Evolutionary conservation across 2,888 invertebrate genomes (phyloP), one percentile per base, ranked within the genome.

Genomic region (Timandra comae): DNA sequence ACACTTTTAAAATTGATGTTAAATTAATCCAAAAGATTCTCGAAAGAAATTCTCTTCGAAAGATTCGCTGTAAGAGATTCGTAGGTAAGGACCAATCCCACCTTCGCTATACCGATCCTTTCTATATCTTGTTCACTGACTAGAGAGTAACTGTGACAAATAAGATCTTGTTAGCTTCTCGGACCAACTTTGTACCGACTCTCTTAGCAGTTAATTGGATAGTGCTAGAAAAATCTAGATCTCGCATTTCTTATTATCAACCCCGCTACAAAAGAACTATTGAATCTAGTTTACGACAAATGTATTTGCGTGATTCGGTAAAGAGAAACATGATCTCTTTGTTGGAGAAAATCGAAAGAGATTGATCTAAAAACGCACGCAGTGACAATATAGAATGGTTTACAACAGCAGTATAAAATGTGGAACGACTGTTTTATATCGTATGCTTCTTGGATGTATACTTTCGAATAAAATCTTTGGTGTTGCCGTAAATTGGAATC

Each of bases 281-380:
- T 22, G 22, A 22, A 22, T 24, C 5, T 24, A 10, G 10, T 24
- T 24, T 24, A 11, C 24, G 9, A 24, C 24, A 24, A 24, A 24
- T 24, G 24, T 10, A 11, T 24, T 10, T 11, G 24, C 11, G 11
- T 24, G 9, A 3, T 24, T 24, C 7, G 11, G 24, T 10, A 24
- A 31, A 36, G 24, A 36, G 24, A 27, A 23, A 9, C 10, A 19
- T 25, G 29, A 36, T 31, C 29, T 29, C 31, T 29, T 35, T 31
- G 35, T 28, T 28, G 31, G 6, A 29, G 21, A 33, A 33, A 12
- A 33, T 27, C 28, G 20, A 29, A 33, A 29, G 16, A 33, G 33
- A 33, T 30, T 33, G 30, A 37, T 37, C 6, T 32, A 21, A 7
- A 29, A 30, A 30, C n/a, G 27, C 27, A 22, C 27, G 7, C 16